These are phyloP conservation scores for Silurus aristotelis DNA, from an alignment of 2,797 vertebrate species.

Conservation along the genomic window DNA sequence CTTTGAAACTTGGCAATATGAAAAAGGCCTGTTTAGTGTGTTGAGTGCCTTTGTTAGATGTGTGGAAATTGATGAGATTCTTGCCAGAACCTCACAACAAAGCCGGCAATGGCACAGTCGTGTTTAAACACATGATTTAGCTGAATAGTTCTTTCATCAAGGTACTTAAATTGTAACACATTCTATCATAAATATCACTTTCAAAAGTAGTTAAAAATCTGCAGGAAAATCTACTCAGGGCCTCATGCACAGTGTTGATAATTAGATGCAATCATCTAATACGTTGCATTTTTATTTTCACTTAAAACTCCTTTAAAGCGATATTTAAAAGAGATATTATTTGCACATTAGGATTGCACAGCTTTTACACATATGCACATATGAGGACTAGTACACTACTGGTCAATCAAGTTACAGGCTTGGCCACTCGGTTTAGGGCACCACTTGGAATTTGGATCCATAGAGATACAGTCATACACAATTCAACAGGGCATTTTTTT, in stretches of 20 bases:
- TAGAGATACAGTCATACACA: not conserved
- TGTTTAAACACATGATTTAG: not conserved
- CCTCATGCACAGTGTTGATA: not conserved
- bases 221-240: not conserved
- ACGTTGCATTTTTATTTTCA: not conserved
- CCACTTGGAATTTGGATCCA: not conserved
- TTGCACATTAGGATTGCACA: not conserved
- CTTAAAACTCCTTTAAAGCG: not conserved
- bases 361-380: not conserved
- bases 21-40: not conserved
- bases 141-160: not conserved
- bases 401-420: constrained; percentile 12
- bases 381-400: not conserved
- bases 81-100: constrained; percentile 7
- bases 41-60: not conserved
- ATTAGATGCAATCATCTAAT: not conserved
- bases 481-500: not conserved
- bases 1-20: not conserved
- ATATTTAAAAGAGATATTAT: not conserved
- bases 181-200: not conserved
- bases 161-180: not conserved
- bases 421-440: not conserved
- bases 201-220: not conserved
- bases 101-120: not conserved
- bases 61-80: constrained; percentile 8